Conservation (phyloP, 2,113 vertebrate species). For the Micronycteris hirsuta region DNA sequence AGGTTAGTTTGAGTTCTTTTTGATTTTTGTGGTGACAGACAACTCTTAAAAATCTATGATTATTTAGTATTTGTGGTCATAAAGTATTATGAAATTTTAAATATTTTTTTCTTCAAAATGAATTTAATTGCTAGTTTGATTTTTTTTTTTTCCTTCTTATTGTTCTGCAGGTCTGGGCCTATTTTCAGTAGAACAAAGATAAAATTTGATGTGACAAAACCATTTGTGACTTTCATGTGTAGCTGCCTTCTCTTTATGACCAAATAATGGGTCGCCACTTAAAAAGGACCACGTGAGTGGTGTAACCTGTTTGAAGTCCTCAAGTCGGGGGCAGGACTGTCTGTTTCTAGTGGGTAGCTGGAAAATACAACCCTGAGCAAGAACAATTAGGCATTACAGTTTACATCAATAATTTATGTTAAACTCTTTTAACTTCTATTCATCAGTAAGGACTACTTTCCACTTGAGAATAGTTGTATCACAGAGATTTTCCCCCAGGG, state of each 20-base stretch:
- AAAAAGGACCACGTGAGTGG: neutral
- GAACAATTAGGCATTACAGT: neutral
- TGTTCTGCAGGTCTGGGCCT: neutral
- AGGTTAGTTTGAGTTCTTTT: neutral
- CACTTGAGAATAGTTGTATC: neutral
- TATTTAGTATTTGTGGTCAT: neutral
- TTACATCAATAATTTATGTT: neutral
- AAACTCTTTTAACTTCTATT: neutral
- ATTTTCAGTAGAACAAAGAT: constrained; percentile 45
- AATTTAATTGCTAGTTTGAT: constrained; percentile 29
- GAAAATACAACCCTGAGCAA: neutral
- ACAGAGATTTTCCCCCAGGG: neutral
- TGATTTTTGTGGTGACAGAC: neutral
- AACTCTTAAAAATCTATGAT: neutral
- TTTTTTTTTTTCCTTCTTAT: neutral
- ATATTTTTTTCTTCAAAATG: neutral
- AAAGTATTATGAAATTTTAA: neutral
- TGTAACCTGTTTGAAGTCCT: constrained; percentile 50
- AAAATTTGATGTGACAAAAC: constrained; percentile 18
- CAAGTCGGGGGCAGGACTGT: neutral
- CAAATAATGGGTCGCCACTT: constrained; percentile 21
- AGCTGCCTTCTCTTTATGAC: constrained; percentile 22
- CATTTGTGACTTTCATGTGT: constrained; percentile 30
- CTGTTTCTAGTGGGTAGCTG: neutral
- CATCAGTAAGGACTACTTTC: neutral